Evolutionary conservation across 2,113 vertebrate species (phyloP).

Genomic region (Typhlomys cinereus): DNA sequence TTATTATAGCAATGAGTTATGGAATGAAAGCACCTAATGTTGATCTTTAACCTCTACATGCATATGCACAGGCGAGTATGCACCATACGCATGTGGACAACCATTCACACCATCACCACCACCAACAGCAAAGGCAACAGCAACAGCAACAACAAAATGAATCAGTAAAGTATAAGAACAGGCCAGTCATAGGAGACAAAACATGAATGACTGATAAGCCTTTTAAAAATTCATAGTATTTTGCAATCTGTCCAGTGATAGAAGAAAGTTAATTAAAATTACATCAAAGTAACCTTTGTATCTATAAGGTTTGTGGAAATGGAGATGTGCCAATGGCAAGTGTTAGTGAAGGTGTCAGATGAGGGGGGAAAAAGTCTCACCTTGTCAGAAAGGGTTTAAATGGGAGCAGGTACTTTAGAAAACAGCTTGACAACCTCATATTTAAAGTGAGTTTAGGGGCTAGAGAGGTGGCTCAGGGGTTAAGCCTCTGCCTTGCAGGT

Average conservation of each 20-base stretch:
- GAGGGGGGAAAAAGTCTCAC: background rate
- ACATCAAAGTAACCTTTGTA: background rate
- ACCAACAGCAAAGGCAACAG: too few relatives aligned
- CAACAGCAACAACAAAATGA: background rate
- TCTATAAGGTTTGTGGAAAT: background rate
- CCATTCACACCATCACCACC: too few relatives aligned
- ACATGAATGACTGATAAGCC: background rate
- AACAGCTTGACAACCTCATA: slow-evolving; percentile 22
- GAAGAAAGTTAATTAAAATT: background rate
- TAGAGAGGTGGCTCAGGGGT: too few relatives aligned
- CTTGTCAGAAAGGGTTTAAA: background rate
- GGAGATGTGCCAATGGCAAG: background rate
- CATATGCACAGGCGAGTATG: too few relatives aligned
- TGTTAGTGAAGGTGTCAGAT: background rate
- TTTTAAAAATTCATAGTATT: background rate
- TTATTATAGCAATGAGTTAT: too few relatives aligned
- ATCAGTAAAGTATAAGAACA: background rate
- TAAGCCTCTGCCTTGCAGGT: too few relatives aligned
- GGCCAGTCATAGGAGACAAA: background rate
- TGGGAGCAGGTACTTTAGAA: slow-evolving; percentile 18
- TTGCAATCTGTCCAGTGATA: background rate
- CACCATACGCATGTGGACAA: too few relatives aligned
- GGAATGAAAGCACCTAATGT: too few relatives aligned
- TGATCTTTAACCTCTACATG: too few relatives aligned
- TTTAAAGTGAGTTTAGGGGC: slow-evolving; percentile 14